phyloP scores from a whole-genome alignment of 2,113 vertebrate genomes.

The Drymodes brunneopygia region DNA sequence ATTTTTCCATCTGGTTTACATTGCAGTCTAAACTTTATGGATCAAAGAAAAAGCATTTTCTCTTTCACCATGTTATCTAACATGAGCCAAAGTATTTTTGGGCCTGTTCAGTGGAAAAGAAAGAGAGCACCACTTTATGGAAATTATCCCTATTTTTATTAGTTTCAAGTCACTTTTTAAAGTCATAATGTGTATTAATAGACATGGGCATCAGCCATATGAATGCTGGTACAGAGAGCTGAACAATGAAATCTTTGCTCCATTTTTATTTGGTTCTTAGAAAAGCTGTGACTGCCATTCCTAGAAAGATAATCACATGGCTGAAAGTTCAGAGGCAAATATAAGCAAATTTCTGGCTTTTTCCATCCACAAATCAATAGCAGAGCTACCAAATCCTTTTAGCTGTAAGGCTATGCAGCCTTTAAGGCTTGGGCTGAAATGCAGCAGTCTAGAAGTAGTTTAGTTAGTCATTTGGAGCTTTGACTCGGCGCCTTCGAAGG shows the following conservation, averaged over 20 bases:
- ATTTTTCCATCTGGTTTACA: constrained; percentile 59
- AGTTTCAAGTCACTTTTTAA: constrained; percentile 12
- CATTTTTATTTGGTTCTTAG: background rate
- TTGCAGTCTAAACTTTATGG: background rate
- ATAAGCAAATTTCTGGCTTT: background rate
- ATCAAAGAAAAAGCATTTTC: constrained; percentile 51
- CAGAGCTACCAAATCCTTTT: background rate
- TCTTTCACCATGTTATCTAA: constrained; percentile 28
- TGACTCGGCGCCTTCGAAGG: background rate
- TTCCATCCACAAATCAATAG: background rate
- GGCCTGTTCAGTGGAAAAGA: constrained; percentile 31
- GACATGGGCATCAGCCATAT: background rate
- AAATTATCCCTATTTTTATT: constrained; percentile 22
- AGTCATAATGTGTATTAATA: background rate
- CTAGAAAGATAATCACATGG: background rate
- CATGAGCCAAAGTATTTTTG: constrained; percentile 43
- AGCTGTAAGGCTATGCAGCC: background rate
- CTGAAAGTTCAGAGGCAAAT: background rate
- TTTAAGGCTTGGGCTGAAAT: background rate
- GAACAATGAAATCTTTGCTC: background rate
- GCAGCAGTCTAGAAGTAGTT: background rate
- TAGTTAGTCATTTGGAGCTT: background rate
- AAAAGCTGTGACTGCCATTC: background rate
- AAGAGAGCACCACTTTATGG: background rate
- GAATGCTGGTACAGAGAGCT: background rate